Percentiles rank a stretch among this genome's conserved stretches.
Conservation (phyloP, 2,797 vertebrate genomes). For the Delichon dasypus region DNA sequence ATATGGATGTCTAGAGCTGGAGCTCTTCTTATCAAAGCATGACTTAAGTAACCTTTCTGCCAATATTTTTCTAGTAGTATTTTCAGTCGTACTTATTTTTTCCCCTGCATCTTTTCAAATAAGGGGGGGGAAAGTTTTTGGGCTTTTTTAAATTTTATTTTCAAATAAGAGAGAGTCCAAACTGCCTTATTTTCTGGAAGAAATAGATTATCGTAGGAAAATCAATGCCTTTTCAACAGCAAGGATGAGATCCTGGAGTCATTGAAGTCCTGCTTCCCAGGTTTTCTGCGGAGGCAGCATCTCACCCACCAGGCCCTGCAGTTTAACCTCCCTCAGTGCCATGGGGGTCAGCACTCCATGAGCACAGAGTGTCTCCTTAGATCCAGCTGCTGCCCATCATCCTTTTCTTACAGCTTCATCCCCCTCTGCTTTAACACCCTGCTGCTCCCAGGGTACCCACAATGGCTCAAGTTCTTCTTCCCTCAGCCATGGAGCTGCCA, state of each 20-base stretch:
- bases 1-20: background rate
- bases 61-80: background rate
- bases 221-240: background rate
- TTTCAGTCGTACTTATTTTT: background rate
- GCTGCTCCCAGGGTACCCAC: rapidly evolving
- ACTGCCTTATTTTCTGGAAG: background rate
- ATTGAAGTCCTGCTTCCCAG: background rate
- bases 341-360: background rate
- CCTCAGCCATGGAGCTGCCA: background rate
- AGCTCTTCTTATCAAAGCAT: background rate
- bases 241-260: background rate
- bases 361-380: background rate
- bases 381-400: background rate
- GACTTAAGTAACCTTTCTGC: background rate
- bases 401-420: background rate
- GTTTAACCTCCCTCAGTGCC: rapidly evolving
- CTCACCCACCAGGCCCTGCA: background rate
- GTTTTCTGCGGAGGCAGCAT: background rate
- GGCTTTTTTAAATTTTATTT: too few species aligned
- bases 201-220: background rate
- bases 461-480: rapidly evolving
- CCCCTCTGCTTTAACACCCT: background rate
- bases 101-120: background rate
- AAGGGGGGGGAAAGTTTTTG: background rate
- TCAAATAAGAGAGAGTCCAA: background rate